Evolutionary conservation across 2,888 invertebrate species (phyloP).

Genomic region (Acleris holmiana): DNA sequence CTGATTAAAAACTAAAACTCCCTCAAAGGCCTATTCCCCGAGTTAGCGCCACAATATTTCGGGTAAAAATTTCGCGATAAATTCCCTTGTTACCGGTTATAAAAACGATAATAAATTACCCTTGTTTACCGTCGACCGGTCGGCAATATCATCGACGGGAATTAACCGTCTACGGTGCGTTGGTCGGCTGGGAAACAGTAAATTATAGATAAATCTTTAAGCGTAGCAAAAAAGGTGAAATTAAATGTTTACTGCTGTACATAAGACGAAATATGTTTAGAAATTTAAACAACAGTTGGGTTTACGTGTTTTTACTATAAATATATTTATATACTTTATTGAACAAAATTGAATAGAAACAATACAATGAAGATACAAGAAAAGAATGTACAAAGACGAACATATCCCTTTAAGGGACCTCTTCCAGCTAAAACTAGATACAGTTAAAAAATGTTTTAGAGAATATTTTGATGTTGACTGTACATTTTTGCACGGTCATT

Average conservation of each 20-base stretch:
- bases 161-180: slow-evolving; percentile 19
- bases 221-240: slow-evolving; percentile 17
- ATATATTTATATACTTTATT: too few species aligned
- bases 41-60: slow-evolving; percentile 27
- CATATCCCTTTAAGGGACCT: too few species aligned
- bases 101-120: slow-evolving; percentile 36
- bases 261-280: too few species aligned
- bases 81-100: slow-evolving; percentile 22
- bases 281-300: neutral
- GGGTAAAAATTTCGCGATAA: slow-evolving; percentile 31
- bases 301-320: too few species aligned
- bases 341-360: too few species aligned
- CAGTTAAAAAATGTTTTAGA: too few species aligned
- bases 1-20: slow-evolving; percentile 34
- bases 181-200: slow-evolving; percentile 16
- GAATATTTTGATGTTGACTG: too few species aligned
- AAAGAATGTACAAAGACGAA: too few species aligned
- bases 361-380: too few species aligned
- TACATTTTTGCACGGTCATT: too few species aligned
- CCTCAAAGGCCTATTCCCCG: slow-evolving; percentile 29
- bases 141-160: slow-evolving; percentile 34
- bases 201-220: slow-evolving; percentile 33
- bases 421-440: too few species aligned
- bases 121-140: slow-evolving; percentile 31
- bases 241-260: slow-evolving; percentile 13